phyloP scores from a whole-genome alignment of 2,797 vertebrate species.

The Erpetoichthys calabaricus region DNA sequence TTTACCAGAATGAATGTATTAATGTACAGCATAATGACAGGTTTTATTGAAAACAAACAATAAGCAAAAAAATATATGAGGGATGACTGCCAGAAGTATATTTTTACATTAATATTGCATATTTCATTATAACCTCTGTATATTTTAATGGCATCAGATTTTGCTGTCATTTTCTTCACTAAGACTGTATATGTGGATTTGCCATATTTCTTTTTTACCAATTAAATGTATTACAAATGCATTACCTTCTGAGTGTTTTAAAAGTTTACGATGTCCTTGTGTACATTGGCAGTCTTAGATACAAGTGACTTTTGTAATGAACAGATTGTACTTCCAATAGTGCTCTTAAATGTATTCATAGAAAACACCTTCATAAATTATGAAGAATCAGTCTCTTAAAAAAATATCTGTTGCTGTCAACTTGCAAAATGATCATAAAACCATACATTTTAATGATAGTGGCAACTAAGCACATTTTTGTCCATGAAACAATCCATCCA shows the following conservation, averaged over 20 bases:
- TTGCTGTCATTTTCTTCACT: constrained; percentile 29
- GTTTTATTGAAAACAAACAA: neutral
- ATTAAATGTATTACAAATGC: constrained; percentile 54
- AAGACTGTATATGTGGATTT: constrained; percentile 40
- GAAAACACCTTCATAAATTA: no score
- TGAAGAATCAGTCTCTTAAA: no score
- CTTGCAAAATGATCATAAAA: no score
- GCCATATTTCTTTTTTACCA: constrained; percentile 37
- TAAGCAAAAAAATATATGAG: constrained; percentile 7
- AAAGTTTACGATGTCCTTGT: neutral
- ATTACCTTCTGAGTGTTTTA: constrained; percentile 10
- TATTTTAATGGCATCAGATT: constrained; percentile 15
- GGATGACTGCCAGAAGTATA: constrained; percentile 21
- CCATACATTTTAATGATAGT: no score
- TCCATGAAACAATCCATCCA: no score
- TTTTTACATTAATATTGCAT: constrained; percentile 28
- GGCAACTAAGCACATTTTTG: no score
- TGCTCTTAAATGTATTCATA: no score
- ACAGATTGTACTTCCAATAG: no score
- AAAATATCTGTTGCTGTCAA: no score
- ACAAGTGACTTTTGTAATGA: no score
- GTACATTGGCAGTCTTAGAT: no score
- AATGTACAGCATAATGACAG: constrained; percentile 7
- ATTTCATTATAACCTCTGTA: constrained; percentile 23
- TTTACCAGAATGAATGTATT: neutral